phyloP scores from a whole-genome alignment of 2,888 invertebrate species.

The Aspidiotus destructor region DNA sequence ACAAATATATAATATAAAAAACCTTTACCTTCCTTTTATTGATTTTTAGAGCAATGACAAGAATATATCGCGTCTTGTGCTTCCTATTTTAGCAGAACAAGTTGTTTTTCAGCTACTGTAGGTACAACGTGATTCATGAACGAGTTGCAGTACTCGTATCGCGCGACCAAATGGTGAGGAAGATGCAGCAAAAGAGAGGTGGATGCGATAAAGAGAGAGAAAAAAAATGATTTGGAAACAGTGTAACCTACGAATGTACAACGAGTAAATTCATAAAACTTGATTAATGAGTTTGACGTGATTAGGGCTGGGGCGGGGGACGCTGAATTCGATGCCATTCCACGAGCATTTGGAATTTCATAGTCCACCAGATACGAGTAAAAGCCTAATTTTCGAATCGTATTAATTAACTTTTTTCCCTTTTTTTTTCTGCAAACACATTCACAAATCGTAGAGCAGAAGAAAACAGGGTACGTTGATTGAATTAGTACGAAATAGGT shows the following conservation, averaged over 20 bases:
- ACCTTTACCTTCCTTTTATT: constrained; percentile 28
- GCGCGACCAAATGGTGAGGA: constrained; percentile 1
- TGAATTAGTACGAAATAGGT: too few species aligned
- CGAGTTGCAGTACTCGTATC: neutral
- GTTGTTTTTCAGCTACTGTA: constrained; percentile 24
- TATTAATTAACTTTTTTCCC: too few species aligned
- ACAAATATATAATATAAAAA: constrained; percentile 10
- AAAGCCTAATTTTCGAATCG: too few species aligned
- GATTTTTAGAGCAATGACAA: constrained; percentile 32
- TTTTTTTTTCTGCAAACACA: too few species aligned
- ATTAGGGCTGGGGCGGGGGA: neutral
- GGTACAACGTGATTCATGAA: constrained; percentile 1
- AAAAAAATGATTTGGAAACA: neutral
- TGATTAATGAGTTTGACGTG: constrained; percentile 4
- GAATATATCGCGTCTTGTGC: constrained; percentile 31
- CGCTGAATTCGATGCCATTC: neutral
- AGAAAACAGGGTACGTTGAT: too few species aligned
- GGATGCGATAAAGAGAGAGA: too few species aligned
- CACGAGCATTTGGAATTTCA: too few species aligned
- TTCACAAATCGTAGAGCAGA: too few species aligned
- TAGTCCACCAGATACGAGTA: too few species aligned
- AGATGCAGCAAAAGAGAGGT: too few species aligned
- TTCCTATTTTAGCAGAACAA: constrained; percentile 32
- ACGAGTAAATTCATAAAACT: neutral
- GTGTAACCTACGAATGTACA: neutral